Evolutionary conservation across 2,113 vertebrate genomes (phyloP), one percentile per base, ranked within the genome.

Genomic region (Calidris pugnax): DNA sequence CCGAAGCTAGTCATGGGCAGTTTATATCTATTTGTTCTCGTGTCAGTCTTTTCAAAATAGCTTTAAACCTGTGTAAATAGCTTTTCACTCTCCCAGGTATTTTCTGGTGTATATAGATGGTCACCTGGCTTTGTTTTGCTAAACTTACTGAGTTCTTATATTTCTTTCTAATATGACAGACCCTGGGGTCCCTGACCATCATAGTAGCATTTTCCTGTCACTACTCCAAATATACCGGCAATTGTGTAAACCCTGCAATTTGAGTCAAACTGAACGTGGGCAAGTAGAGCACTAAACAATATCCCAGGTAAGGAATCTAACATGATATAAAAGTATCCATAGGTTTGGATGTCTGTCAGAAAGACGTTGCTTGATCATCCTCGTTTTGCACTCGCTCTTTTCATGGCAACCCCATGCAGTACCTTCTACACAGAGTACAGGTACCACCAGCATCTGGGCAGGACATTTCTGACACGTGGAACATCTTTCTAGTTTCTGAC

Each of bases 11-110:
- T 95, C 13, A 4, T 4, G 12, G 35, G 51, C 51, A 90, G 89
- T 94, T 94, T 84, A 67, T 71, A 78, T 26, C 37, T 63, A 87
- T 96, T 95, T 95, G 76, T 85, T 96, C 73, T 91, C 60, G n/a
- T 95, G 93, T 89, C 91, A 94, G 43, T 95, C 83, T 86, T 92
- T 93, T 95, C 73, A 95, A 92, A 96, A 88, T 80, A 88, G 59
- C 39, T 95, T 84, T 81, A 95, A 80, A 90, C 41, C 41, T 83
- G 41, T 37, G 73, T 92, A 90, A 95, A 95, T 84, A 92, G 73
- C 63, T 95, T 92, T 92, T 95, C 56, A 47, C 37, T 89, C 55
- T 94, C 73, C 3, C 20, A 78, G 55, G 63, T 86, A 55, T 95
- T 90, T 90, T 84, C 28, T 39, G 93, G 32, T 23, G 48, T 48